Conservation (phyloP, 2,113 vertebrate species). For the Lipotes vexillifer region DNA sequence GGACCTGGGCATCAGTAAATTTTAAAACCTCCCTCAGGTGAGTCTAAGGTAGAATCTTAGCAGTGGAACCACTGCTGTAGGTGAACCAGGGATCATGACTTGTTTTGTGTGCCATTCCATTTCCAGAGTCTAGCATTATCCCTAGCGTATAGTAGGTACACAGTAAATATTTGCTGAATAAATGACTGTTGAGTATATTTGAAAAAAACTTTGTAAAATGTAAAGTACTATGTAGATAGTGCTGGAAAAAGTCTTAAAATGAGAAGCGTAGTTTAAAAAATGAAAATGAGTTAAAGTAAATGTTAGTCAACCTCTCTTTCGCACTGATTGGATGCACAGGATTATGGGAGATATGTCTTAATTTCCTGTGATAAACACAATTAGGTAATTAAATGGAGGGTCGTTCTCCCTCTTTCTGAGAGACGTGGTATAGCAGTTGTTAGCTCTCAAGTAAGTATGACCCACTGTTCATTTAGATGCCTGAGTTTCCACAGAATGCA, state of each 20-base stretch:
- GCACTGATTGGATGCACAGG: background rate
- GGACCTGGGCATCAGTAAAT: background rate
- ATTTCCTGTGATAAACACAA: background rate
- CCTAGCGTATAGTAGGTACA: background rate
- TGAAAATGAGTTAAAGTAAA: background rate
- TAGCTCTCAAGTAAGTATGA: background rate
- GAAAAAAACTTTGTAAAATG: background rate
- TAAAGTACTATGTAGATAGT: background rate
- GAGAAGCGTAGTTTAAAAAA: background rate
- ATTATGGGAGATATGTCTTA: background rate
- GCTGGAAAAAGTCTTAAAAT: background rate
- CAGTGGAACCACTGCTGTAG: background rate
- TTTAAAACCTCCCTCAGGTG: background rate
- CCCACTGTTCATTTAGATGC: background rate
- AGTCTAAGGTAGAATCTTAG: background rate
- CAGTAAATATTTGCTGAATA: background rate
- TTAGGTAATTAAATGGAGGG: background rate
- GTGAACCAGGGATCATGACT: background rate
- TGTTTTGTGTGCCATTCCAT: background rate
- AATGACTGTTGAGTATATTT: background rate
- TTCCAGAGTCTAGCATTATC: background rate
- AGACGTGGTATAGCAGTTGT: background rate
- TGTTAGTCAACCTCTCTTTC: background rate
- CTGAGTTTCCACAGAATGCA: background rate
- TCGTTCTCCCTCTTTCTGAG: background rate